Evolutionary conservation across 2,888 invertebrate genomes (phyloP), one percentile per base, ranked within the genome.

Genomic region (Drosophila emarginata): DNA sequence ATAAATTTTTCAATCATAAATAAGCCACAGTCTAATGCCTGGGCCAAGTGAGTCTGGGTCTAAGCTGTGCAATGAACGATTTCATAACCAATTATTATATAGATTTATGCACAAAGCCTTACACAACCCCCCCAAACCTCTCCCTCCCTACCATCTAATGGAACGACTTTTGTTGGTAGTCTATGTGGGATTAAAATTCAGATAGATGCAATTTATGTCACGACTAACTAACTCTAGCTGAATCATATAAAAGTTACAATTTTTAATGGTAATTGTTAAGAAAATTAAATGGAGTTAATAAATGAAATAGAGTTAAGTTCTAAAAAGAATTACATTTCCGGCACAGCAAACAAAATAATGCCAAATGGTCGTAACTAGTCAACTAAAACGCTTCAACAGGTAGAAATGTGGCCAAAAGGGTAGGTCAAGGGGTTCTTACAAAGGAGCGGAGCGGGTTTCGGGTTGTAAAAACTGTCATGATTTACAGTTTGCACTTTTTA

Each of bases 401-500:
- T 56, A 60, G 64, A 64, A 54, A 64, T 61, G 59, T 61, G 61
- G 9, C 45, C 53, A 40, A 61, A 62, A 76, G 37, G 28, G 45
- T n/a, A 5, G 50, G 50, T 18, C 18, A 21, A 18, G 36, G 64
- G 54, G 26, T 26, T 36, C 40, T 32, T 32, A 32, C 32, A 32
- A 5, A 26, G 4, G 26, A 26, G 45, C 57, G 56, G 72, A 74
- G 72, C 62, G 71, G 81, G 84, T 78, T 77, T 70, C 12, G 23
- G 59, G 60, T 18, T 62, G 58, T 83, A 83, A 84, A 84, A 86
- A 80, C 80, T 79, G 84, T 88, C 84, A 80, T 88, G 84, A 84
- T 84, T 84, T 84, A 84, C 88, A 84, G 88, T 83, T 83, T 69
- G 84, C 87, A 83, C 75, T 86, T 83, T 84, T 88, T 80, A 88